These are phyloP conservation scores for Stenchaetothrips biformis DNA, from an alignment of 2,888 invertebrate species.

Conservation along the genomic window DNA sequence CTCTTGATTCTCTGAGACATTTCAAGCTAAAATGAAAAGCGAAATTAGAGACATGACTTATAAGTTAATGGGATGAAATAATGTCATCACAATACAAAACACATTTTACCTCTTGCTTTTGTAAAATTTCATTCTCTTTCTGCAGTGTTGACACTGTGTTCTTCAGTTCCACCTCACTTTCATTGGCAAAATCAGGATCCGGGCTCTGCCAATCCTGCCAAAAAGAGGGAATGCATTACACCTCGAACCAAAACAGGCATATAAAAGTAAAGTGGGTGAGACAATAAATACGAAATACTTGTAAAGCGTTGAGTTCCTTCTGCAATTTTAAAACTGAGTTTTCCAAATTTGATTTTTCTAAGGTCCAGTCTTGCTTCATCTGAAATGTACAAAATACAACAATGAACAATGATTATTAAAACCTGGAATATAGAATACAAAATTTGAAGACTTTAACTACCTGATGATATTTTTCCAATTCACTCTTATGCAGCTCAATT, in stretches of 20 bases:
- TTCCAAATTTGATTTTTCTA: neutral
- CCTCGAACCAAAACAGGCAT: neutral
- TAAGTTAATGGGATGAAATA: neutral
- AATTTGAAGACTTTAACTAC: neutral
- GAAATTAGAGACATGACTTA: neutral
- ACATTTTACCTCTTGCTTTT: neutral
- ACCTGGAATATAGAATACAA: neutral
- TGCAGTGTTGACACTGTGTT: neutral
- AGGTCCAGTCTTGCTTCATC: neutral
- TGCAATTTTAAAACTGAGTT: neutral
- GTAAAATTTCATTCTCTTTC: neutral
- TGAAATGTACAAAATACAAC: neutral
- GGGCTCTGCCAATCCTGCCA: neutral
- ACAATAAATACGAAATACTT: neutral
- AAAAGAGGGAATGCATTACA: neutral
- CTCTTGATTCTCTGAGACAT: neutral
- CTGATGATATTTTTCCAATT: slow-evolving; percentile 9
- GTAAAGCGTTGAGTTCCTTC: neutral
- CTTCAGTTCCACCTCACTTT: neutral
- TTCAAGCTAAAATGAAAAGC: no score
- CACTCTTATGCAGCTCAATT: neutral
- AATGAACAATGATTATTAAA: neutral
- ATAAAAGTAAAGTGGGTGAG: neutral
- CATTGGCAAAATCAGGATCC: slow-evolving; percentile 8
- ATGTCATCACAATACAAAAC: neutral